phyloP scores from a whole-genome alignment of 2,113 vertebrate species.

The Australoheros scitulus region DNA sequence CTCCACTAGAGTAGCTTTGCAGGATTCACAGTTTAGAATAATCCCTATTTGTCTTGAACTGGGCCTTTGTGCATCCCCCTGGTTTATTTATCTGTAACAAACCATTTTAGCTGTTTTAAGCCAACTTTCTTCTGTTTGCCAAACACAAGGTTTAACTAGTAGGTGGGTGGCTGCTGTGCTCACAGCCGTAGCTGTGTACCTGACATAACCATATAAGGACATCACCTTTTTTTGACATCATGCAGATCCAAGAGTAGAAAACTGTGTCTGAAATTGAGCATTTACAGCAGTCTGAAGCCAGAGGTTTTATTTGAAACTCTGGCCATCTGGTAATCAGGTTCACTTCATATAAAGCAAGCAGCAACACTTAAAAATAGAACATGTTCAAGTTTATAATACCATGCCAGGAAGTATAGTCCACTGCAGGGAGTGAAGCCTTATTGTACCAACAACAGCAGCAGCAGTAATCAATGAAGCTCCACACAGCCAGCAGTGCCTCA shows the following conservation, averaged over 20 bases:
- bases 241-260: background rate
- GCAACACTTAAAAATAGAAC: background rate
- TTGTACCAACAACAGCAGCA: slow-evolving; percentile 17
- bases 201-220: background rate
- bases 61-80: background rate
- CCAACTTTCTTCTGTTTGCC: background rate
- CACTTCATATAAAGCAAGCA: background rate
- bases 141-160: background rate
- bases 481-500: slow-evolving; percentile 21
- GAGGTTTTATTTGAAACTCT: background rate
- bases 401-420: background rate
- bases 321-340: too few species aligned
- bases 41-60: background rate
- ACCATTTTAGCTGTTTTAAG: background rate
- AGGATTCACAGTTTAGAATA: background rate
- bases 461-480: slow-evolving; percentile 37
- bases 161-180: background rate
- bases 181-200: background rate
- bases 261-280: background rate
- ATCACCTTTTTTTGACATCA: too few species aligned
- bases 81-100: background rate
- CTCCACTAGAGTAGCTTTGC: background rate
- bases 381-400: background rate
- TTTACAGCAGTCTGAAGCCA: background rate
- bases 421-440: background rate